A percentile compares a stretch with the other conserved stretches of the same genome.
Evolutionary conservation across 2,888 invertebrate species (phyloP).

Genomic region (Ichneumon xanthorius): DNA sequence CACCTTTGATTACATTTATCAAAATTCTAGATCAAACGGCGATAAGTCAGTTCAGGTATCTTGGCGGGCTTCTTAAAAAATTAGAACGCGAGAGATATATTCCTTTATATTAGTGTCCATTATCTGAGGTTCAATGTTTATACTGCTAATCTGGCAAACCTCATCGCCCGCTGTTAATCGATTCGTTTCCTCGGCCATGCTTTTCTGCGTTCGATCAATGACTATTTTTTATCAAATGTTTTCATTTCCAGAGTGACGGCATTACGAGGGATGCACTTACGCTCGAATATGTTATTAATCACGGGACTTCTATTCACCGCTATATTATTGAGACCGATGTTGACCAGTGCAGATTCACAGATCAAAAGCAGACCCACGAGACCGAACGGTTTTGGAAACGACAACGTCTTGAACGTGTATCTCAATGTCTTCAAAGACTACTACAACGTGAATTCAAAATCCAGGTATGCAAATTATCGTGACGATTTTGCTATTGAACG

Average conservation of each 20-base stretch:
- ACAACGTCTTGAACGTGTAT: slow-evolving; percentile 85
- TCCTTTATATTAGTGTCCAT: no score
- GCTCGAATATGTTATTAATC: slow-evolving; percentile 31
- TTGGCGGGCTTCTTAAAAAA: no score
- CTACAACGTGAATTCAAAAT: slow-evolving; percentile 86
- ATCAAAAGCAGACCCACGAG: slow-evolving; percentile 79
- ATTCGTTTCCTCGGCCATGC: no score
- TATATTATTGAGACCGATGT: slow-evolving; percentile 55
- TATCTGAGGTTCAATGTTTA: no score
- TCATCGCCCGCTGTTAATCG: no score
- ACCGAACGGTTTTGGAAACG: slow-evolving; percentile 84
- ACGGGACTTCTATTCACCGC: slow-evolving; percentile 26
- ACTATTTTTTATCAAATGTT: neutral
- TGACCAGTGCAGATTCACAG: slow-evolving; percentile 71
- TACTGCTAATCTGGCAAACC: no score
- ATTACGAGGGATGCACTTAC: slow-evolving; percentile 29
- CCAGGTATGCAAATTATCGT: slow-evolving; percentile 82
- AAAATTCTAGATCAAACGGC: no score
- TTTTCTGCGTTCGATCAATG: no score
- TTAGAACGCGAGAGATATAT: no score
- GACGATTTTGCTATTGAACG: neutral
- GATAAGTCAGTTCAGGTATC: no score
- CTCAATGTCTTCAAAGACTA: slow-evolving; percentile 86
- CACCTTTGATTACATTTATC: no score
- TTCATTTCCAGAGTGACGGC: neutral